Conservation (phyloP, 2,888 invertebrate species). For the Mactromeris polynyma region DNA sequence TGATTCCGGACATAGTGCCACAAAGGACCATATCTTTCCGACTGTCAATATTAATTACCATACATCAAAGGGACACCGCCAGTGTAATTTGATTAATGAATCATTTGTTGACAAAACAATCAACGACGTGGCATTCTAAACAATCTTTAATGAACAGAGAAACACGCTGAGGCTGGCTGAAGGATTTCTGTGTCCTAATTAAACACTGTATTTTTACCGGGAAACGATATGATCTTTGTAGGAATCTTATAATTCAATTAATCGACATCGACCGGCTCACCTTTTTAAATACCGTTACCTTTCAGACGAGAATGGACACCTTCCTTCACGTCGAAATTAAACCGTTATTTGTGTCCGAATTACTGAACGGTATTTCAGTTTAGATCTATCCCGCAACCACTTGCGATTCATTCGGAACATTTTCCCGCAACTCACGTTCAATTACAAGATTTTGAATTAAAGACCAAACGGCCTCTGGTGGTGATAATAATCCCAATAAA, state of each 20-base stretch:
- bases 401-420: no score
- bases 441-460: no score
- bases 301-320: not conserved
- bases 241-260: not conserved
- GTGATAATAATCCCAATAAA: no score
- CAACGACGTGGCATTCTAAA: not conserved
- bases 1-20: slow-evolving; percentile 23
- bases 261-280: not conserved
- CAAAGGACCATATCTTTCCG: slow-evolving; percentile 52
- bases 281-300: not conserved
- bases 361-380: no score
- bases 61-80: slow-evolving; percentile 43
- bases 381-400: no score
- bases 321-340: not conserved
- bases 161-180: not conserved
- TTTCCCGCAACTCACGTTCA: no score
- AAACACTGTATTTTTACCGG: not conserved
- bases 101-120: slow-evolving; percentile 65
- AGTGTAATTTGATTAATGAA: slow-evolving; percentile 50
- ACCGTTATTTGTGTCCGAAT: not conserved
- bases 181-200: not conserved
- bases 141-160: not conserved
- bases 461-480: no score
- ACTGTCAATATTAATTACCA: slow-evolving; percentile 48
- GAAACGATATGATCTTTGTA: not conserved